Conservation (phyloP, 2,797 vertebrate species). For the Brotula barbata region DNA sequence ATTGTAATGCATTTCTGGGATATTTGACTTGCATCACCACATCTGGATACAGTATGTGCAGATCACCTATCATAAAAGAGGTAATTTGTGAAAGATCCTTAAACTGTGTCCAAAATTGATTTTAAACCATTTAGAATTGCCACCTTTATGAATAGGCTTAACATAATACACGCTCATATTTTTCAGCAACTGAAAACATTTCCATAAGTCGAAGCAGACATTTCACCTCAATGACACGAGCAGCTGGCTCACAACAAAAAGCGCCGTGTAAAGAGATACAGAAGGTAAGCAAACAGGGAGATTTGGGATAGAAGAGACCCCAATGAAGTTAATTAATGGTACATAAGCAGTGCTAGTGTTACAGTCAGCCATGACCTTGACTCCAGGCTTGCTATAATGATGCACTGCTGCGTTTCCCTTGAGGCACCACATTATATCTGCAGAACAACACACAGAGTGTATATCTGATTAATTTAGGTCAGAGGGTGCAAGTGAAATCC, state of each 20-base stretch:
- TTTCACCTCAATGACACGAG: not conserved
- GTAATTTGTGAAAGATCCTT: not conserved
- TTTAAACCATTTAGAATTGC: not conserved
- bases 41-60: too few species aligned
- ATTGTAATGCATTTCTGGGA: not conserved
- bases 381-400: not conserved
- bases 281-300: not conserved
- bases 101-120: not conserved
- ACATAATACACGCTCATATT: too few species aligned
- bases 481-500: not conserved
- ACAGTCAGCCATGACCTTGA: constrained; percentile 11
- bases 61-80: too few species aligned
- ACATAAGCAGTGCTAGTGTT: not conserved
- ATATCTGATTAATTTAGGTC: constrained; percentile 4
- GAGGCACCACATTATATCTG: not conserved
- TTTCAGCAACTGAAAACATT: not conserved
- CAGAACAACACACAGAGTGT: not conserved
- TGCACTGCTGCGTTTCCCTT: not conserved
- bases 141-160: too few species aligned
- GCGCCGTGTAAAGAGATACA: not conserved
- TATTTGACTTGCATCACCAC: not conserved
- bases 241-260: not conserved
- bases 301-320: not conserved
- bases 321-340: not conserved
- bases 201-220: not conserved